phyloP scores from a whole-genome alignment of 2,888 invertebrate genomes.

The Chesias legatella region DNA sequence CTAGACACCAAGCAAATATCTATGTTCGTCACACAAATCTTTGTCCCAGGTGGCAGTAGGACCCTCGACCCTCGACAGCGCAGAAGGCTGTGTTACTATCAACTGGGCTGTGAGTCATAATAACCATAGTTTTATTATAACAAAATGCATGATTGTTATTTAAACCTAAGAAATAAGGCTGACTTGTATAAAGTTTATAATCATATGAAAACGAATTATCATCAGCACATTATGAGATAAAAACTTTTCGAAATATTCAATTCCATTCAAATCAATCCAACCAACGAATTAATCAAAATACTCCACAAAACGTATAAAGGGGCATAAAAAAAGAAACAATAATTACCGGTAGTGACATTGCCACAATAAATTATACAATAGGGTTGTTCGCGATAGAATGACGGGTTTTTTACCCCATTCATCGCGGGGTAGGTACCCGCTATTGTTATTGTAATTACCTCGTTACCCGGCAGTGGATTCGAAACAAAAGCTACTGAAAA shows the following conservation, averaged over 20 bases:
- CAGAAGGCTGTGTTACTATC: too few species aligned
- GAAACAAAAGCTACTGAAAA: constrained; percentile 32
- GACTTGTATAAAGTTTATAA: too few species aligned
- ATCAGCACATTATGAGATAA: too few species aligned
- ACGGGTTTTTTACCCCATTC: constrained; percentile 44
- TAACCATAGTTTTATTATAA: too few species aligned
- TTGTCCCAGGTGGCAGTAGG: too few species aligned
- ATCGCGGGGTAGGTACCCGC: constrained; percentile 39
- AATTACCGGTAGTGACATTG: constrained; percentile 42
- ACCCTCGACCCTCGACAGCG: too few species aligned
- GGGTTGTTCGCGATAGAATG: constrained; percentile 42
- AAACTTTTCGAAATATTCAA: constrained; percentile 1
- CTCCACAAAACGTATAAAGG: constrained; percentile 23
- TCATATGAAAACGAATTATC: too few species aligned
- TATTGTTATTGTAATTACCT: constrained; percentile 67
- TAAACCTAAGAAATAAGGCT: too few species aligned
- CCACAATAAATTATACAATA: constrained; percentile 55
- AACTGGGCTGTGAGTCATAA: too few species aligned
- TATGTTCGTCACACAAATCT: too few species aligned
- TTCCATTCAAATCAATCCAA: constrained; percentile 22
- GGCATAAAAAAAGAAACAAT: constrained; percentile 32
- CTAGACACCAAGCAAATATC: too few species aligned
- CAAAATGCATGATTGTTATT: too few species aligned
- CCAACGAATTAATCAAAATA: constrained; percentile 27
- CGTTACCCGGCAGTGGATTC: constrained; percentile 46